Evolutionary conservation across 2,797 vertebrate genomes (phyloP), one percentile per base, ranked within the genome.

Genomic region (Rhynchotus rufescens): DNA sequence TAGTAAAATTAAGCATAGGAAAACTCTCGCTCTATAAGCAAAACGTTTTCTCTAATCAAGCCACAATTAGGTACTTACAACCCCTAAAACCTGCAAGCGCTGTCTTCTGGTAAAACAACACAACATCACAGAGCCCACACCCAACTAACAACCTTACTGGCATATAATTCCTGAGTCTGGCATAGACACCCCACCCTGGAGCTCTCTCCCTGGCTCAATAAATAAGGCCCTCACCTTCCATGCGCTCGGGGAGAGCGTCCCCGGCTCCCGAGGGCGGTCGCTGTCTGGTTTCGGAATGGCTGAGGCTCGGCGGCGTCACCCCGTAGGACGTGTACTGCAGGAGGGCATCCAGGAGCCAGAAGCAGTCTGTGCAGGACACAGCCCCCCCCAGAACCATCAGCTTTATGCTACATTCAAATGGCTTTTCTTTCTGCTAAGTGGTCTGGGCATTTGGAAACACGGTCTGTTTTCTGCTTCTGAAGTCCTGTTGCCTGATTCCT

Each of bases 251-350:
- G 71, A 98, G 96, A 21, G 97, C 95, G 23, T 28, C 96, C 28
- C 98, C 98, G 0, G 89, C 87, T 76, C 98, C 98, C 0, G 97
- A 97, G 4, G 99, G 99, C 2, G 99, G 98, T 0, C 98, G 95
- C 69, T 98, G 98, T 78, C 99, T 96, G 96, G 97, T 98, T 94
- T 99, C 98, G 0, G 99, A 99, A 91, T 99, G 99, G 92, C 98
- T 99, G 94, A 99, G 98, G 92, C 99, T 99, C 13, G 99, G 98
- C 0, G 99, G 99, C 7, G 97, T 99, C 98, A 99, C 98, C 12
- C 99, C 98, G 2, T 99, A 99, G 0, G 99, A 98, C 0, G 99
- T 99, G 94, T 98, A 99, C 96, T 99, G 99, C 71, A 99, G 98
- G 69, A 99, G 98, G 5, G 99, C 98, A 30, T 99, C 99, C 73